Evolutionary conservation across 2,113 vertebrate genomes (phyloP).

Genomic region (Apteryx mantelli): DNA sequence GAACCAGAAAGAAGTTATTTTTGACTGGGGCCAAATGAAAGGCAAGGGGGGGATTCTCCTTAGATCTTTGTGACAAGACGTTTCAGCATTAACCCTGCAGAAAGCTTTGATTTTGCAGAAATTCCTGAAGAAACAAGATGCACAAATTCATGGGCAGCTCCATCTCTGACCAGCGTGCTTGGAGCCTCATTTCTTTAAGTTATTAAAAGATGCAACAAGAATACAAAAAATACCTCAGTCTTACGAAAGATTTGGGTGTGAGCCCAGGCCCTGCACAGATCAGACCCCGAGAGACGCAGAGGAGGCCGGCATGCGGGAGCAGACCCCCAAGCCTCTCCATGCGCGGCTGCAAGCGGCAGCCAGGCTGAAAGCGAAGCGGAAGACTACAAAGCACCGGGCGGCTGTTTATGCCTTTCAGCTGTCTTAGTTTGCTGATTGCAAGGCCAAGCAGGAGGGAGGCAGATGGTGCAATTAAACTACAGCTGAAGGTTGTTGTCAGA

Average conservation of each 20-base stretch:
- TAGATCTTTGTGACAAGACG: not conserved
- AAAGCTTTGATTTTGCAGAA: not conserved
- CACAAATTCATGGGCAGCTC: not conserved
- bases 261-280: not conserved
- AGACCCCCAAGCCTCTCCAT: not conserved
- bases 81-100: not conserved
- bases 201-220: not conserved
- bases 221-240: not conserved
- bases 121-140: not conserved
- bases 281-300: not conserved
- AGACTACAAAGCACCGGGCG: not conserved
- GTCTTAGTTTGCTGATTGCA: not conserved
- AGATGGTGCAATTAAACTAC: not conserved
- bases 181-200: not conserved
- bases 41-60: not conserved
- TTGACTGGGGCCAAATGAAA: not conserved
- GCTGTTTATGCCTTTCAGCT: not conserved
- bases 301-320: not conserved
- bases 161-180: not conserved
- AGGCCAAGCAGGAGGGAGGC: not conserved
- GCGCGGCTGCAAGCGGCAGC: rapidly evolving
- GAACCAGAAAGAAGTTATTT: not conserved
- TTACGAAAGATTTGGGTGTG: not conserved
- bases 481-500: not conserved
- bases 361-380: not conserved